Evolutionary conservation across 2,888 invertebrate genomes (phyloP), one percentile per base, ranked within the genome.

Genomic region (Pyrrhosoma nymphula): DNA sequence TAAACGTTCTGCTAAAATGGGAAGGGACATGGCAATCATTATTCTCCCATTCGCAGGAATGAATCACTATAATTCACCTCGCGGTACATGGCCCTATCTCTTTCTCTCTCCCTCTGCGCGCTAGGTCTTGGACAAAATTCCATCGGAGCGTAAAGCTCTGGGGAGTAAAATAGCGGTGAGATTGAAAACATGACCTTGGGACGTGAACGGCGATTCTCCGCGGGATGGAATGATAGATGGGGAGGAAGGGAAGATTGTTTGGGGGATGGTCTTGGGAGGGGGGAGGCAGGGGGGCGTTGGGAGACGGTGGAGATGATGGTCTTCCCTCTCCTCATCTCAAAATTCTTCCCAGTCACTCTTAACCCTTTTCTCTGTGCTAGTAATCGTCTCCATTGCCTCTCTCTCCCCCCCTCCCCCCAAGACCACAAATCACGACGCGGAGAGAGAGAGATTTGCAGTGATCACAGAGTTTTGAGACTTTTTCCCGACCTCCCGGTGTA

Each of bases 181-280:
- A 82, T 82, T 82, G 82, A 82, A 82, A 82, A 82, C 82, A 82
- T 82, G 82, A 82, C 82, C 82, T 82, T 82, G 30, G 82, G 16
- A 35, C 60, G 3, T 82, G 35, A 82, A 14, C 82, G 82, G 14
- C 14, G 82, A 82, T 35, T 35, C 82, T 69, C 16, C 30, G 14
- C 35, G 35, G 35, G 82, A 82, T 35, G 82, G 18, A 12, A 16
- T 82, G 82, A 82, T 35, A 18, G 35, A 82, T 82, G 14, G 35
- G 10, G 82, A 14, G n/a, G n/a, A 26, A 69, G 69, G 4, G 23
- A 4, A 4, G n/a, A 26, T 26, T 69, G n/a, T 3, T 14, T 12
- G 69, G n/a, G 69, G 23, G 69, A 10, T 12, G 69, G 69, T 26
- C n/a, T 26, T 69, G 23, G 69, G 26, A 26, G 1, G 69, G 69